phyloP scores from a whole-genome alignment of 2,113 vertebrate species.

The Willisornis vidua region DNA sequence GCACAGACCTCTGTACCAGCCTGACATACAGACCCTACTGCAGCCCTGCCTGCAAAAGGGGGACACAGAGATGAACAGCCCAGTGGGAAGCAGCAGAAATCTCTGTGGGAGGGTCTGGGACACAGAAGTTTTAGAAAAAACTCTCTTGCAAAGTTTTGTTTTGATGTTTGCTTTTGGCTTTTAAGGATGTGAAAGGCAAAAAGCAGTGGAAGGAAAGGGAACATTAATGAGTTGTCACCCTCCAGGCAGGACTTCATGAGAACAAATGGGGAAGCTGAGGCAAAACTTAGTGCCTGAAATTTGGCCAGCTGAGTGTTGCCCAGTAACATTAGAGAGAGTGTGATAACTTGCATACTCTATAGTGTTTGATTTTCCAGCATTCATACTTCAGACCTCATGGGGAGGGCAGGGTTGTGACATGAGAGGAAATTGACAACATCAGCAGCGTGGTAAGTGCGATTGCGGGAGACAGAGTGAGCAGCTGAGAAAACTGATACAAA shows the following conservation, averaged over 20 bases:
- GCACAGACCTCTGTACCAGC: neutral
- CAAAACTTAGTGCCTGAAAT: neutral
- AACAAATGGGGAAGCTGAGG: neutral
- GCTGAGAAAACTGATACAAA: neutral
- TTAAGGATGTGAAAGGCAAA: neutral
- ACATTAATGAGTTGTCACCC: neutral
- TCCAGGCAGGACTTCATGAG: neutral
- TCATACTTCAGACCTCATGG: neutral
- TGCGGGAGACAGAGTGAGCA: neutral
- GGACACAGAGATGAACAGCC: neutral
- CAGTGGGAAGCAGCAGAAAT: neutral
- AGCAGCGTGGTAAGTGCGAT: neutral
- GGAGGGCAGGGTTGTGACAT: neutral
- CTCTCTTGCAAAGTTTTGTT: neutral
- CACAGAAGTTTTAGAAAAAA: neutral
- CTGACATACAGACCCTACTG: fast-evolving
- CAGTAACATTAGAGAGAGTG: neutral
- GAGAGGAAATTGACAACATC: neutral
- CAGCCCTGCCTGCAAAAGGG: neutral
- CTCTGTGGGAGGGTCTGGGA: neutral
- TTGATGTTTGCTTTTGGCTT: neutral
- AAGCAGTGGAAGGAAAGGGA: neutral
- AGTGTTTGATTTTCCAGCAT: neutral
- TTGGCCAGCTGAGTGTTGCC: neutral
- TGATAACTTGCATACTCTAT: neutral